Base-by-base conservation (phyloP, 2,888 invertebrate genomes). In the Mellilla xanthometata region DNA sequence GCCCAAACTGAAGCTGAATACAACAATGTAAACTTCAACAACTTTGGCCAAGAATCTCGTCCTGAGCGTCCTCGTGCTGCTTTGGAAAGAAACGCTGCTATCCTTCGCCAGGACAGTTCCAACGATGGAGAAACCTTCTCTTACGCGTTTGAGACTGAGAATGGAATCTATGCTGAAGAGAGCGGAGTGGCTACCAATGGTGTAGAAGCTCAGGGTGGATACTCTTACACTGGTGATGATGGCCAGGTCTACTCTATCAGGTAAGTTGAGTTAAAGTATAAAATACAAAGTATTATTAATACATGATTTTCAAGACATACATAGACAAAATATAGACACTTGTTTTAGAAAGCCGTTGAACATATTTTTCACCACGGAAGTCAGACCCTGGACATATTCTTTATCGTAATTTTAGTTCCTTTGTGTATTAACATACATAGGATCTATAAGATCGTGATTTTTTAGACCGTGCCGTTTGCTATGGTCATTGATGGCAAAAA, bases 221-320 rank as follows among this genome's bases (percentile, higher is more conserved):
- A 66, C 43, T 76, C 85, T 4, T 89, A 87, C 56, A 81, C 80
- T 55, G 88, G 87, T 38, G 88, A 87, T 58, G 88, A 89, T 64
- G 88, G 88, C 28, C 67, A 79, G 44, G 73, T 84, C 28, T 88
- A 88, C 61, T 81, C 76, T 39, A 59, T 88, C 32, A 84, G 79
- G 87, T 86, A 55, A 68, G 41, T 36, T 2, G 10, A 11, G 1
- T 1, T 19, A 5, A 19, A 19, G 15, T 19, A 5, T 1, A 1
- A 19, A 3, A 3, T 19, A 19, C 6, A 19, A 19, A 19, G 15
- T 19, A 6, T 19, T 3, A 2, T 5, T 15, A 19, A 19, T n/a
- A n/a, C n/a, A n/a, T n/a, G n/a, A n/a, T n/a, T n/a, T n/a, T n/a
- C n/a, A n/a, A n/a, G n/a, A n/a, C n/a, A n/a, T n/a, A n/a, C n/a